phyloP scores from a whole-genome alignment of 2,113 vertebrate genomes.

The Platichthys stellatus region DNA sequence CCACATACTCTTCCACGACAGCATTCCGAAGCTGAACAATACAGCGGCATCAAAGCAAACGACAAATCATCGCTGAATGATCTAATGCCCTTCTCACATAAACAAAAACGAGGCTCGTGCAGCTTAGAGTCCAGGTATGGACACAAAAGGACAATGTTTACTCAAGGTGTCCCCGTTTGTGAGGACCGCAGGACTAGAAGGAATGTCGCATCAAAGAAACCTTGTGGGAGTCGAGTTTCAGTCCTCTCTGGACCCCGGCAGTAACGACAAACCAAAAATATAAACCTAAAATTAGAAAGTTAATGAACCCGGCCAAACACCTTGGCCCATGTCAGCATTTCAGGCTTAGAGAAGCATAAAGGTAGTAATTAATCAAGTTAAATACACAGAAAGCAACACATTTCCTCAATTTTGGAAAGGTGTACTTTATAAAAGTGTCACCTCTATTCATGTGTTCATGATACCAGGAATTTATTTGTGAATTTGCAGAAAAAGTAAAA shows the following conservation, averaged over 20 bases:
- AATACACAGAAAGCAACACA: not conserved
- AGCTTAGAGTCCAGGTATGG: not conserved
- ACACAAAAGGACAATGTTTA: not conserved
- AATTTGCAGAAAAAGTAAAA: not conserved
- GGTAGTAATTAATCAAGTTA: not conserved
- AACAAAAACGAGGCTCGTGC: not conserved
- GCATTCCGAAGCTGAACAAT: constrained; percentile 43
- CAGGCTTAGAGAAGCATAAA: constrained; percentile 17
- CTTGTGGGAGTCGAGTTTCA: constrained; percentile 78
- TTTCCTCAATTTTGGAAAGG: not conserved
- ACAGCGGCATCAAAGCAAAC: constrained; percentile 8
- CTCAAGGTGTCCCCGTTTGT: constrained; percentile 4
- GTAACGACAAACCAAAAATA: constrained; percentile 69
- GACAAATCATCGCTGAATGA: not conserved
- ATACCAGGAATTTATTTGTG: not conserved
- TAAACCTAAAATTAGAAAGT: constrained; percentile 77
- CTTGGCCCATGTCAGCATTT: constrained; percentile 49
- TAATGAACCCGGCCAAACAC: constrained; percentile 55
- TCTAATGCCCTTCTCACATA: constrained; percentile 1
- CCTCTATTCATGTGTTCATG: not conserved
- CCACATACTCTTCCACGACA: constrained; percentile 29
- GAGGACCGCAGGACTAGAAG: constrained; percentile 39
- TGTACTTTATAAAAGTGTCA: not conserved
- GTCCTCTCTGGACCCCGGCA: constrained; percentile 38
- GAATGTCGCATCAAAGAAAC: constrained; percentile 59